Percentiles rank a stretch among this genome's conserved stretches.
These are phyloP conservation scores for Aphaenogaster ashmeadi DNA, from an alignment of 1,140 invertebrate species.

Conservation along the genomic window DNA sequence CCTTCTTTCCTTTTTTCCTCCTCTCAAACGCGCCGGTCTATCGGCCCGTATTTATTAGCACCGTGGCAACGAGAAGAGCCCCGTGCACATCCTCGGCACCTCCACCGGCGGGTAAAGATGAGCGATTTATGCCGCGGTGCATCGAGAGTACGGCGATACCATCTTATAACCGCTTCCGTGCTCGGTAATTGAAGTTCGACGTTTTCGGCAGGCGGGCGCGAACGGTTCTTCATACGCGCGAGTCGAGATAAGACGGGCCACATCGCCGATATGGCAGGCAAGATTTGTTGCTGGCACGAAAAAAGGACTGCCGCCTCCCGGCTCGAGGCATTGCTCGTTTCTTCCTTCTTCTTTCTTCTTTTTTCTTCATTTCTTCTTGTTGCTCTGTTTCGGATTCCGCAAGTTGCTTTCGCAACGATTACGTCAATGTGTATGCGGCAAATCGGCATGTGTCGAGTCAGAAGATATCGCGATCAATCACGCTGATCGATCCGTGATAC, in stretches of 20 bases:
- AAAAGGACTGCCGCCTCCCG: constrained; percentile 1
- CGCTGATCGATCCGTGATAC: not conserved
- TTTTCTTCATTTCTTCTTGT: not conserved
- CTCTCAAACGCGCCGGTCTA: constrained; percentile 45
- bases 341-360: not conserved
- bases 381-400: not conserved
- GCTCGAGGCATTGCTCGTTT: not conserved
- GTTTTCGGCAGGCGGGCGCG: constrained; percentile 58
- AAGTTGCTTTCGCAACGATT: constrained; percentile 18
- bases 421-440: constrained; percentile 16
- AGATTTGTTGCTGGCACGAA: constrained; percentile 55
- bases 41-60: constrained; percentile 72
- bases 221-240: constrained; percentile 35
- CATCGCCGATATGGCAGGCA: constrained; percentile 30
- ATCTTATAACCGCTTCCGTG: constrained; percentile 60
- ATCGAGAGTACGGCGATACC: constrained; percentile 29
- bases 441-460: not conserved
- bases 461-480: not conserved
- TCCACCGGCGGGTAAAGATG: constrained; percentile 31
- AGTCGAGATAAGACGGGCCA: constrained; percentile 42
- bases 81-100: constrained; percentile 45
- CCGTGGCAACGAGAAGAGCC: constrained; percentile 27
- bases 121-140: constrained; percentile 64
- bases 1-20: constrained; percentile 12
- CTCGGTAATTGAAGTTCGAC: constrained; percentile 59